Conservation (phyloP, 2,113 vertebrate species). For the Capra hircus region DNA sequence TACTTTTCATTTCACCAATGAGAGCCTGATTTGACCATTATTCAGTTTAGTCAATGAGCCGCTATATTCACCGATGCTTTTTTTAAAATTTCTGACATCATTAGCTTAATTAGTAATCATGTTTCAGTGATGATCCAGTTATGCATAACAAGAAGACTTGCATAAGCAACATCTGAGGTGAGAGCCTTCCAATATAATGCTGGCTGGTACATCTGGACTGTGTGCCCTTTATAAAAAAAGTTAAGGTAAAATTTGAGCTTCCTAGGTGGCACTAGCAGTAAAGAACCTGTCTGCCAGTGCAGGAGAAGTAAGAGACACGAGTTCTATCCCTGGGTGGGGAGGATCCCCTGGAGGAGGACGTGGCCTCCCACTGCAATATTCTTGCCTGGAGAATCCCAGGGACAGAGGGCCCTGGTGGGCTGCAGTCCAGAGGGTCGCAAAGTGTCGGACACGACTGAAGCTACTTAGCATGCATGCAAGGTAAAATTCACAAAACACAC, state of each 20-base stretch:
- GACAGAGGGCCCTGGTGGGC: neutral
- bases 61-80: neutral
- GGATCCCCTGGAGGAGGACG: neutral
- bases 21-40: neutral
- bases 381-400: neutral
- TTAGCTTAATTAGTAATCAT: neutral
- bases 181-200: neutral
- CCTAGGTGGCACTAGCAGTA: neutral
- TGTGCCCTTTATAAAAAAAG: neutral
- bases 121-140: neutral
- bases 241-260: neutral
- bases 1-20: neutral
- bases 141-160: neutral
- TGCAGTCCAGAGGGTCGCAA: neutral
- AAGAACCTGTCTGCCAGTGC: neutral
- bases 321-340: neutral
- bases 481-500: neutral
- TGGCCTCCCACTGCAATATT: neutral
- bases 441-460: neutral
- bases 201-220: neutral
- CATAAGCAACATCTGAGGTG: neutral
- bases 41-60: neutral
- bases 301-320: neutral
- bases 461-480: neutral
- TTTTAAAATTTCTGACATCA: neutral